Percentiles rank a stretch among this genome's conserved stretches.
phyloP scores from a whole-genome alignment of 2,797 vertebrate species.

The Graptemys geographica region DNA sequence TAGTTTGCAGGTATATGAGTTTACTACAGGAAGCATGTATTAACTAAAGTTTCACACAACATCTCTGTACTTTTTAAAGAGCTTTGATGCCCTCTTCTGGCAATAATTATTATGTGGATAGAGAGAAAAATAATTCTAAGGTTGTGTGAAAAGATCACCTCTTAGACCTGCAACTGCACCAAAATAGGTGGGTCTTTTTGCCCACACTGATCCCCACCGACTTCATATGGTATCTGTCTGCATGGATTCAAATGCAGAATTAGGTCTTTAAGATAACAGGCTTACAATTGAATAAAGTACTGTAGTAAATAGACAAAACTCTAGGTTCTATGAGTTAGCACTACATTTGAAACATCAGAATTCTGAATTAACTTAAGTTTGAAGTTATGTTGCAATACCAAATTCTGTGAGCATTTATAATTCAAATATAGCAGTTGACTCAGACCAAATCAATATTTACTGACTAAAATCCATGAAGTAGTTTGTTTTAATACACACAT shows the following conservation, averaged over 20 bases:
- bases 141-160: not conserved
- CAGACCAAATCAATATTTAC: not conserved
- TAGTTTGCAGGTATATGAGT: not conserved
- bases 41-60: not conserved
- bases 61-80: not conserved
- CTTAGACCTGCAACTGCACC: not conserved
- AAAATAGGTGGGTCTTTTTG: not conserved
- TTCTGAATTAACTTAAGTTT: not conserved
- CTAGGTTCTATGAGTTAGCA: not conserved
- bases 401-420: not conserved
- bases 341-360: not conserved
- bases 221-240: not conserved
- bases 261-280: not conserved
- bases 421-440: not conserved
- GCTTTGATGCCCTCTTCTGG: conserved; percentile 64
- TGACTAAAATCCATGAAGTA: not conserved
- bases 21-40: not conserved
- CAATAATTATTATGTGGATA: not conserved
- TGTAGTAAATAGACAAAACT: not conserved
- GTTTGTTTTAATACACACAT: not conserved
- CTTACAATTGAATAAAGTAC: no score
- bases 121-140: not conserved
- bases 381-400: not conserved
- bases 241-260: not conserved
- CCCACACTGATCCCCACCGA: not conserved